Evolutionary conservation across 2,113 vertebrate species (phyloP), one percentile per base, ranked within the genome.

Genomic region (Corythoichthys intestinalis): DNA sequence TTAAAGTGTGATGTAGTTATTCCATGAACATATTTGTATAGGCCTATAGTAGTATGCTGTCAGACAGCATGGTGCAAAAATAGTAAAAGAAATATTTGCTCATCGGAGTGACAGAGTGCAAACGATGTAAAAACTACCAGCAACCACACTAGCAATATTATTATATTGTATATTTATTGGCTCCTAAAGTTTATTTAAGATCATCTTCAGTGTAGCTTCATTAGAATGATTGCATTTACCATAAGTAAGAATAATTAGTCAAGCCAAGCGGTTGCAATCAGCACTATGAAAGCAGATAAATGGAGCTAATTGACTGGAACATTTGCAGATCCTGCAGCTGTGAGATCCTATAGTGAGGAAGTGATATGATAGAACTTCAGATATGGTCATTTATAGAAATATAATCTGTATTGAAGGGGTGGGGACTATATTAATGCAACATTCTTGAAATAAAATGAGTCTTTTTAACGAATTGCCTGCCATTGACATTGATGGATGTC

Each of bases 241-340:
- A 44, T 35, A 50, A 47, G 60, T 47, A 44, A 13, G 39, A 46
- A 63, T n/a, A 28, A 63, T 63, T 20, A 13, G n/a, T 63, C 60
- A 47, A n/a, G 60, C n/a, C 41, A 47, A n/a, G 60, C n/a, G 11
- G 17, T 17, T 47, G n/a, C 60, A 28, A 47, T 63, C 60, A 61
- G 39, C 39, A 44, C 15, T 44, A 11, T n/a, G 59, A 62, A n/a
- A 38, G 49, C 72, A 75, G 67, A 82, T 84, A 69, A 77, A 81
- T 68, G 67, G 17, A 9, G 56, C 63, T 71, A 81, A 82, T 71
- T 81, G 66, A 79, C 71, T 63, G 71, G 73, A 80, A 81, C 80
- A 67, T 69, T 61, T 60, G 62, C 71, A 48, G 41, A 58, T 67
- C 49, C 63, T n/a, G 61, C 54, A 60, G 34, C 35, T 44, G 17